These are phyloP conservation scores for Platynereis dumerilii DNA, from an alignment of 2,888 invertebrate species.

Conservation along the genomic window DNA sequence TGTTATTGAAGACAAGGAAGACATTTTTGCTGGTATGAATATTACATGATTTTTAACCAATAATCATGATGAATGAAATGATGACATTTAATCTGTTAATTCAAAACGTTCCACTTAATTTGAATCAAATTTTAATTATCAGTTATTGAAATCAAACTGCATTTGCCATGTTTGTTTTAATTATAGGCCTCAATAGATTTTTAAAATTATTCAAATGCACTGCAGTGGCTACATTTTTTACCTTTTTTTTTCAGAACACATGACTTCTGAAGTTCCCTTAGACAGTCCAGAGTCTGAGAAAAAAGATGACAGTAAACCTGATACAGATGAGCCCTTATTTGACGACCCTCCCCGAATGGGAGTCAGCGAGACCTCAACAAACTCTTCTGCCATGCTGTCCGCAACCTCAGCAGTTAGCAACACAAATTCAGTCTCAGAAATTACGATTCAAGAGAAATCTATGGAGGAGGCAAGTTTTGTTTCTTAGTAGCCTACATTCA, in stretches of 20 bases:
- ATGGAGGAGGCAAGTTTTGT: conserved; percentile 7
- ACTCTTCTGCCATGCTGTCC: conserved; percentile 7
- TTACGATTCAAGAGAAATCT: neutral
- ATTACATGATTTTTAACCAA: too few species aligned
- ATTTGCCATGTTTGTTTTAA: too few species aligned
- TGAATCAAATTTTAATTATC: neutral
- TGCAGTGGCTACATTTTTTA: too few species aligned
- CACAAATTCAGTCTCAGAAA: neutral
- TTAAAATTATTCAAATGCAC: too few species aligned
- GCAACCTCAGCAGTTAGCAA: neutral
- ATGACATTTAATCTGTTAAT: neutral
- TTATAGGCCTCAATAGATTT: too few species aligned
- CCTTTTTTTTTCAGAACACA: conserved; percentile 21
- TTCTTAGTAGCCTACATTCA: too few species aligned
- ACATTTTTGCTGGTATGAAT: conserved; percentile 49
- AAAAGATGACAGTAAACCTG: conserved; percentile 28
- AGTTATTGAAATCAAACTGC: neutral
- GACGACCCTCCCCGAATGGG: conserved; percentile 18
- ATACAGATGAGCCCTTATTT: conserved; percentile 12
- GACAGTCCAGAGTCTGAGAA: conserved; percentile 30
- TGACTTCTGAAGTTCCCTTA: conserved; percentile 24
- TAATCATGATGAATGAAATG: too few species aligned
- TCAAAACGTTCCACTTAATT: neutral
- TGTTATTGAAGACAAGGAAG: conserved; percentile 41
- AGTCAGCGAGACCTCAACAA: conserved; percentile 26